Evolutionary conservation across 2,797 vertebrate species (phyloP), one percentile per base, ranked within the genome.

Genomic region (Eulemur coronatus): DNA sequence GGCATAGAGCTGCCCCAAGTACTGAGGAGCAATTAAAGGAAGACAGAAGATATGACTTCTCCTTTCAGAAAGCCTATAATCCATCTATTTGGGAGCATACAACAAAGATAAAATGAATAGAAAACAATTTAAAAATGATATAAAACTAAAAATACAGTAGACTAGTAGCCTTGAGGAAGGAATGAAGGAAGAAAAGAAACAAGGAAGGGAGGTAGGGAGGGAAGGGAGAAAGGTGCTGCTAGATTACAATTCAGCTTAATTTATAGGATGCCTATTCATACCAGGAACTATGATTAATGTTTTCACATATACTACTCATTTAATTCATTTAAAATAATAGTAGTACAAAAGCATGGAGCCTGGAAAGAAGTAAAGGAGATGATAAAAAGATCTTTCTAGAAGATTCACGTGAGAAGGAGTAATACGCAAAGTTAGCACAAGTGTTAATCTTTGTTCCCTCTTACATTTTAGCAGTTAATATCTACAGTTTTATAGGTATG

Each of bases 241-340:
- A 91, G 20, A 55, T 57, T 91, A 38, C 75, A n/a, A 87, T 94
- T 96, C n/a, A 85, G 69, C 33, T 72, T 72, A 55, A 84, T 80
- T 96, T 84, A 59, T 13, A 73, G 55, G 26, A 46, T 52, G 65
- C 57, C 52, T 92, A 61, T 43, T 95, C 22, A 87, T 17, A 30
- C 57, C 57, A 91, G 30, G 30, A 93, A 85, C 30, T 96, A 70
- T 33, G 9, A 79, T 55, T 79, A 79, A 41, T 22, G 7, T 92
- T 82, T 94, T 84, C 57, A 78, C n/a, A 86, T 82, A 85, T 4
- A 82, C 38, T 72, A 89, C 14, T 67, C 84, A 84, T 70, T 91
- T 81, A 96, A 89, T 95, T 92, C 43, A 89, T n/a, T 30, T 61
- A 80, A 97, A 96, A 86, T 63, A 75, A 92, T 30, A 95, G 57